These are phyloP conservation scores for Fratercula arctica DNA, from an alignment of 2,797 vertebrate genomes.

Conservation along the genomic window DNA sequence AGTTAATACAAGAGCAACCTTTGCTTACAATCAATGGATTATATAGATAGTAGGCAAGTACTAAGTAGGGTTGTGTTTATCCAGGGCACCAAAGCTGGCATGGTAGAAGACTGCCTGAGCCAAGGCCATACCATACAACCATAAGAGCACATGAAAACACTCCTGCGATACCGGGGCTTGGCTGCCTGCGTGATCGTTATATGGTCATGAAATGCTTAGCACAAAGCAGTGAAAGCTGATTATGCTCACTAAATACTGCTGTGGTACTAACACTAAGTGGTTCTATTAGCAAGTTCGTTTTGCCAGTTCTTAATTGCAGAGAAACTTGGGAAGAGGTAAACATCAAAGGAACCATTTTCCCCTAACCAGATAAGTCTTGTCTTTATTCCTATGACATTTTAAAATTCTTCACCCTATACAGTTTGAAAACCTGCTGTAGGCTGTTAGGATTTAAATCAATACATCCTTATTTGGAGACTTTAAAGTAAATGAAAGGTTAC, in stretches of 20 bases:
- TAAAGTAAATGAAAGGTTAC: conserved; percentile 9
- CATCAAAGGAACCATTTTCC: conserved; percentile 30
- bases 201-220: neutral
- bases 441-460: conserved; percentile 2
- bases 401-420: neutral
- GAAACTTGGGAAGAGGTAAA: conserved; percentile 25
- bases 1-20: neutral
- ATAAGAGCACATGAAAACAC: neutral
- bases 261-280: neutral
- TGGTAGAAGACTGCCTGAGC: neutral
- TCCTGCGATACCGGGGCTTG: neutral
- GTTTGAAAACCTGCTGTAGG: conserved; percentile 2
- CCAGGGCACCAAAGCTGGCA: neutral
- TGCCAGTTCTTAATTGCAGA: conserved; percentile 48
- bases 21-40: neutral
- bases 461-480: neutral
- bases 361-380: neutral
- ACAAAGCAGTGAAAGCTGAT: neutral
- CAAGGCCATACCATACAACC: neutral
- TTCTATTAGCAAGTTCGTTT: neutral
- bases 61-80: neutral
- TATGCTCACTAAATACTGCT: neutral
- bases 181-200: neutral
- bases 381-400: neutral
- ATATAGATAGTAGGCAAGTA: neutral